These are phyloP conservation scores for Pararge aegeria DNA, from an alignment of 1,140 invertebrate species.

Conservation along the genomic window DNA sequence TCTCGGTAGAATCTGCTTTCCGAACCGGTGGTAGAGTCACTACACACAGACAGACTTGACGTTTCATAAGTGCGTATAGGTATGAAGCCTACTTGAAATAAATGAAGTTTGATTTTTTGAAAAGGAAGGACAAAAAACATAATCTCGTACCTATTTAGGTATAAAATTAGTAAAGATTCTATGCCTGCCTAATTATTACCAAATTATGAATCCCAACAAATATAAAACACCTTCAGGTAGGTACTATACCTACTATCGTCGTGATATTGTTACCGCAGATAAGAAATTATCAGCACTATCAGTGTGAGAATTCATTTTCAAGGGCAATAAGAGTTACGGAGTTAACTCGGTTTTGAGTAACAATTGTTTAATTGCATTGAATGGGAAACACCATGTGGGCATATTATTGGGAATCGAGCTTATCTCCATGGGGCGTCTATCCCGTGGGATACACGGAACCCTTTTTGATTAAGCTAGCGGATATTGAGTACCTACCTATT, in stretches of 20 bases:
- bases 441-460: conserved; percentile 67
- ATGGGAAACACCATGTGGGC: conserved; percentile 68
- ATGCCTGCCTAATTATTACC: no score
- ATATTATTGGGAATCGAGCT: conserved; percentile 56
- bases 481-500: conserved; percentile 25
- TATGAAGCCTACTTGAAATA: no score
- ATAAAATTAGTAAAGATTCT: no score
- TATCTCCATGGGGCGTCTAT: conserved; percentile 70
- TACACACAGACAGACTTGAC: no score
- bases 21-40: no score
- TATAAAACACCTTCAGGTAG: neutral
- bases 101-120: no score
- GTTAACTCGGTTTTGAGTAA: conserved; percentile 27
- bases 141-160: no score
- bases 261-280: conserved; percentile 1
- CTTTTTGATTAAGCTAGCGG: conserved; percentile 49
- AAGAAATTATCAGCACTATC: conserved; percentile 1
- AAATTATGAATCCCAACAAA: no score
- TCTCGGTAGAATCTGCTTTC: no score
- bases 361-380: conserved; percentile 51
- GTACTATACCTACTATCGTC: neutral
- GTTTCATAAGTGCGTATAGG: no score
- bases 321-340: conserved; percentile 9
- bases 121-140: no score
- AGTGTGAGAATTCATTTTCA: conserved; percentile 7